Conservation (phyloP, 2,113 vertebrate species). For the Nicator chloris region DNA sequence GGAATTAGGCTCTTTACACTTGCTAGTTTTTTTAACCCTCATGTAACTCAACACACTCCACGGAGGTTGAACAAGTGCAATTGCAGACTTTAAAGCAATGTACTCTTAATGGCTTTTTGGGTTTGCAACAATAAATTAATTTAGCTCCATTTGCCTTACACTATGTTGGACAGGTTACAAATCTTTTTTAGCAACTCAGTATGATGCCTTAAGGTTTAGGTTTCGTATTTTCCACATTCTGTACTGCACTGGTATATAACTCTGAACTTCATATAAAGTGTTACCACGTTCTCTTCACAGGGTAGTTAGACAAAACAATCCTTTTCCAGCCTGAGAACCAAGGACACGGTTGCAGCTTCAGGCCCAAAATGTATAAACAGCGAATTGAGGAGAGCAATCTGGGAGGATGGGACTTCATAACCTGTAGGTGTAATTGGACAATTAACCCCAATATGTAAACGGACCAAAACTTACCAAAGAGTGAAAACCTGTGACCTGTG, state of each 20-base stretch:
- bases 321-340: neutral
- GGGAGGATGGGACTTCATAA: neutral
- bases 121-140: neutral
- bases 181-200: neutral
- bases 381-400: neutral
- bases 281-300: neutral
- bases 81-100: neutral
- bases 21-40: neutral
- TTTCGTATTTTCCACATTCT: neutral
- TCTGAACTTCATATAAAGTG: neutral
- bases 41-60: neutral
- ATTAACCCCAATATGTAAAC: neutral
- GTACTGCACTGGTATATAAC: neutral
- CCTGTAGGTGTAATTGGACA: neutral
- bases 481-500: accelerated
- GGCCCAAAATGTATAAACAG: neutral
- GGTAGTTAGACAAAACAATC: neutral
- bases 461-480: neutral
- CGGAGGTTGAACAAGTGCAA: neutral
- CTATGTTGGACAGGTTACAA: neutral
- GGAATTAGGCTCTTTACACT: neutral
- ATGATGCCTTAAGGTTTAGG: neutral
- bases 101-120: neutral
- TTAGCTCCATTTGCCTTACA: neutral
- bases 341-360: neutral